These are phyloP conservation scores for Brassicogethes aeneus DNA, from an alignment of 2,888 invertebrate genomes.

Conservation along the genomic window DNA sequence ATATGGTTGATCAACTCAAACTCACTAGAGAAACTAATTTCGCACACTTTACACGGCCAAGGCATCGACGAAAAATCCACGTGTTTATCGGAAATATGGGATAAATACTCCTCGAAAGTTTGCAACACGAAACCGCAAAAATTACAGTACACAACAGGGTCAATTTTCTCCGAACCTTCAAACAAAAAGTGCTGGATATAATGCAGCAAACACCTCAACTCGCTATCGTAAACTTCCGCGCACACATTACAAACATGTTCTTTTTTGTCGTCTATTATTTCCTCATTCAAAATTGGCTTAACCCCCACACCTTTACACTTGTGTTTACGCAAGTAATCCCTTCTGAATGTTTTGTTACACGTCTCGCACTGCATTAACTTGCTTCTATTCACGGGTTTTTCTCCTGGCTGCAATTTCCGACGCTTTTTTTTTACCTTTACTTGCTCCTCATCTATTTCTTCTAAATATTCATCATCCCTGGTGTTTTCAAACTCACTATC, in stretches of 20 bases:
- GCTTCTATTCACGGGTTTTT: neutral
- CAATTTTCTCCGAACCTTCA: neutral
- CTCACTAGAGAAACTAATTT: neutral
- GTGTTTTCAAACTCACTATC: neutral
- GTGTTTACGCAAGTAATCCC: neutral
- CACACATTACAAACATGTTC: neutral
- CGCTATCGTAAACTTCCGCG: neutral
- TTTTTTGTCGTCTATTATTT: too few species aligned
- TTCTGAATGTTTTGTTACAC: neutral
- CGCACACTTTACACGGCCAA: neutral
- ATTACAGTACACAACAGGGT: neutral
- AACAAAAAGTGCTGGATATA: neutral
- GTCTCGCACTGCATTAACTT: neutral
- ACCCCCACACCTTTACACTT: neutral
- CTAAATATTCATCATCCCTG: neutral
- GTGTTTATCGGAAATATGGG: neutral
- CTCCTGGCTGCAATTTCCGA: neutral
- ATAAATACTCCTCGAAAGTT: neutral
- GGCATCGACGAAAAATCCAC: neutral
- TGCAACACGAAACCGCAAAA: constrained; percentile 1
- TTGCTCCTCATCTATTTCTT: neutral
- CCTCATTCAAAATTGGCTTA: neutral
- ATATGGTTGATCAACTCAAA: neutral
- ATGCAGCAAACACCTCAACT: neutral
- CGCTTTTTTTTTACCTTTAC: too few species aligned